Evolutionary conservation across 1,140 invertebrate genomes (phyloP), one percentile per base, ranked within the genome.

Genomic region (Stegodyphus mimosarum): DNA sequence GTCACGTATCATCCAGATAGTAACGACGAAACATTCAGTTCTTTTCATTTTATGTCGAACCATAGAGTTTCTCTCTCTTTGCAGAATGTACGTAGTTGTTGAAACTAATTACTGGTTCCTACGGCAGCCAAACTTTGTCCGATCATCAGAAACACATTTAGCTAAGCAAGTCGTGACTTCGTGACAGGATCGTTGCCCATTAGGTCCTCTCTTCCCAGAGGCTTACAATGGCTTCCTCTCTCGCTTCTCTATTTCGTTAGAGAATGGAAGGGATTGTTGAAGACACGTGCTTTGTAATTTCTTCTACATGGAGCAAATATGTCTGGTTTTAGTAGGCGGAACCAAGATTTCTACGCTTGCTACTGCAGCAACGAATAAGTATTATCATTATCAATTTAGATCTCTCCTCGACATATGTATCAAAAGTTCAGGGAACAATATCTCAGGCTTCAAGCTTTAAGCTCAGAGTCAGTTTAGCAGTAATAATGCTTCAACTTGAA

Each of bases 101-200:
- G 81, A 84, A 75, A 84, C 81, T 84, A 84, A 76, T 84, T 84
- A 84, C 81, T 70, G 66, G 81, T 84, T 84, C 55, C 72, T 70
- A 11, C 80, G 51, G 80, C 55, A 74, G 69, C 80, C 80, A 83
- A 83, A 84, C 60, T 83, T 83, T 83, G 80, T 83, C 80, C 69
- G 80, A 83, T 84, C 81, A 84, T 84, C 81, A 84, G 81, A 84
- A 84, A 84, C 81, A 76, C 73, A 84, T 84, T 84, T 84, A 76
- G 81, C 64, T 50, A n/a, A 70, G 64, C 64, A 60, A 75, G 60
- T 84, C 81, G 80, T 83, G 80, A 83, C 71, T 66, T 51, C 69
- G 55, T 74, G 70, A 73, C 80, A 83, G 52, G 79, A 81, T 51
- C 79, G 49, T 73, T 81, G 79, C 69, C 70, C 79, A 81, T 81